These are phyloP conservation scores for Amphipoea oculea DNA, from an alignment of 2,888 invertebrate species.

Conservation along the genomic window DNA sequence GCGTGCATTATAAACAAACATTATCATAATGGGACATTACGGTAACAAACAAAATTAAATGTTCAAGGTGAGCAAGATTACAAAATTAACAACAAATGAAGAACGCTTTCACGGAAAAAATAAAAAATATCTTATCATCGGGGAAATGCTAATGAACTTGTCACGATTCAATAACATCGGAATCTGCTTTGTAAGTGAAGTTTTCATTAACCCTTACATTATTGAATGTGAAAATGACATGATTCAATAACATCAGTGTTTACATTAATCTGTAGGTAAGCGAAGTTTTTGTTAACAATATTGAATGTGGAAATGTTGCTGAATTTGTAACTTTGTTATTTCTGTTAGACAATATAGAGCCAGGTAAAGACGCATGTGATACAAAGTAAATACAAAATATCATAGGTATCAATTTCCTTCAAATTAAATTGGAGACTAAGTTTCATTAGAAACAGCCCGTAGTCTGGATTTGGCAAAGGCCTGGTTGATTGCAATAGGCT, in stretches of 20 bases:
- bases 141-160: conserved; percentile 22
- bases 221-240: conserved; percentile 23
- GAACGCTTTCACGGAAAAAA: conserved; percentile 1
- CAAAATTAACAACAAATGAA: conserved; percentile 10
- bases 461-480: background rate
- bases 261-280: background rate
- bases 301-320: background rate
- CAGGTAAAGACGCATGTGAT: background rate
- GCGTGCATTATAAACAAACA: background rate
- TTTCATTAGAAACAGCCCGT: background rate
- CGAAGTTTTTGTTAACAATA: background rate
- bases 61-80: conserved; percentile 28
- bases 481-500: background rate
- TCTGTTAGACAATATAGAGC: background rate
- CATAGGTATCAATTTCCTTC: background rate
- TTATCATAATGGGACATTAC: conserved; percentile 19
- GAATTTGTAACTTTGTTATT: background rate
- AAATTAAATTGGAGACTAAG: background rate
- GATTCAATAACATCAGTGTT: background rate
- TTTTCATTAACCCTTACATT: background rate
- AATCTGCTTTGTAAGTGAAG: background rate
- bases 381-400: background rate
- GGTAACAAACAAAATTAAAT: conserved; percentile 28
- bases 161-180: conserved; percentile 1
- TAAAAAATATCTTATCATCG: conserved; percentile 23